Evolutionary conservation across 2,888 invertebrate genomes (phyloP), one percentile per base, ranked within the genome.

Genomic region (Netelia fuscicornis): DNA sequence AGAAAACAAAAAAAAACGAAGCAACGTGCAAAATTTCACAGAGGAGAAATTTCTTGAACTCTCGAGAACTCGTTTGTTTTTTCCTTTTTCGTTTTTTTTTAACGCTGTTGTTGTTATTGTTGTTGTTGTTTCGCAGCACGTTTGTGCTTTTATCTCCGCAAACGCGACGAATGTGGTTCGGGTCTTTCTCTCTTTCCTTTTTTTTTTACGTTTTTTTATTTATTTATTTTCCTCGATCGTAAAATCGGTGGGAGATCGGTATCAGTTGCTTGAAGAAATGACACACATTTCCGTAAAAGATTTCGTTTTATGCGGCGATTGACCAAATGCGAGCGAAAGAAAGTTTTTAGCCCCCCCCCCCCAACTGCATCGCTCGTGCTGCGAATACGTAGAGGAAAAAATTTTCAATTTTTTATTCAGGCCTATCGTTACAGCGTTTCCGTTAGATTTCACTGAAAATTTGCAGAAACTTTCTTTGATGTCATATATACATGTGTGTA

Each of bases 261-360:
- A 1, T 30, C 44, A 37, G 42, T 42, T 2, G 13, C 23, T 44
- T 10, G 13, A 52, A n/a, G 48, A 72, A 30, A 72, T 67, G 82
- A 68, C 82, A 68, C 78, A 78, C 54, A 74, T 81, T 37, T 65
- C 23, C 62, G 25, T 58, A 17, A 37, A 54, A 20, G 62, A 81
- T 13, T 74, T 60, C 30, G 48, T 70, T 54, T 20, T 58, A 65
- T 67, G 42, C 62, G 62, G 64, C 8, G 60, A 54, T 81, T 62
- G 74, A 30, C 67, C 11, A 81, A 68, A 48, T n/a, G 65, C 23
- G 48, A 23, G 37, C 42, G 64, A 76, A 81, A 76, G 75, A 75
- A 81, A 76, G 64, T 75, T 70, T 48, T 5, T 5, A 11, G 65
- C 42, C n/a, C 30, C 30, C 5, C 30, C 6, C 5, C 30, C 30